Base-by-base conservation (phyloP, 2,113 vertebrate species). In the Colaptes auratus region DNA sequence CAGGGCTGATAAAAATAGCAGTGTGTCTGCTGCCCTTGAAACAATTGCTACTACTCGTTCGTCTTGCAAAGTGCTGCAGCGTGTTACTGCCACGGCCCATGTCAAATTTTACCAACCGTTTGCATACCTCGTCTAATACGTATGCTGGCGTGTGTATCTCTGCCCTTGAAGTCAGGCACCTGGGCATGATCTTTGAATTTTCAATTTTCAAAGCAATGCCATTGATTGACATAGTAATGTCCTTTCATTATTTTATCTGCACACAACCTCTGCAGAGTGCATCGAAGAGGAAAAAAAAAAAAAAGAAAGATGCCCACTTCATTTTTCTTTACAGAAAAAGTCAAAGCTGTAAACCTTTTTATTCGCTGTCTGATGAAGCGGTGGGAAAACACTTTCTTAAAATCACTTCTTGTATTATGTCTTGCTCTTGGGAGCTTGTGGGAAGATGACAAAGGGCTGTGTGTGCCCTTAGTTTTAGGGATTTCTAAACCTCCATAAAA, bases 1-100 rank as follows among this genome's bases (percentile, higher is more conserved):
- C 25, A 74, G 82, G 79, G 84, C 91, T n/a, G 90, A 65, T 96
- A 93, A 94, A 95, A 97, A 94, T 91, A 96, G 96, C 82, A 50
- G 65, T 4, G 46, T 58, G 77, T 88, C 89, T 93, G 82, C 92
- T 94, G 88, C 92, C 92, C 89, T 95, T 95, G 93, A 65, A 95
- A 94, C 89, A 78, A 82, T 87, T 44, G 74, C 55, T 86, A 12
- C 31, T 33, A 0, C 25, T 58, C 3, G 79, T 73, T n/a, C 36
- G 42, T 48, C 77, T 44, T 67, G 58, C 3, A 13, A 80, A 61
- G 85, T 81, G 59, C 89, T 58, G 82, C 80, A 60, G 77, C 25
- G 2, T n/a, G 53, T 36, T 53, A 11, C 67, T 56, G 58, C 76
- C 53, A 3, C 4, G 44, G 79, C 53, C 39, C 36, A 89, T 77